Base-by-base conservation (phyloP, 2,888 invertebrate genomes). In the Boloria selene region DNA sequence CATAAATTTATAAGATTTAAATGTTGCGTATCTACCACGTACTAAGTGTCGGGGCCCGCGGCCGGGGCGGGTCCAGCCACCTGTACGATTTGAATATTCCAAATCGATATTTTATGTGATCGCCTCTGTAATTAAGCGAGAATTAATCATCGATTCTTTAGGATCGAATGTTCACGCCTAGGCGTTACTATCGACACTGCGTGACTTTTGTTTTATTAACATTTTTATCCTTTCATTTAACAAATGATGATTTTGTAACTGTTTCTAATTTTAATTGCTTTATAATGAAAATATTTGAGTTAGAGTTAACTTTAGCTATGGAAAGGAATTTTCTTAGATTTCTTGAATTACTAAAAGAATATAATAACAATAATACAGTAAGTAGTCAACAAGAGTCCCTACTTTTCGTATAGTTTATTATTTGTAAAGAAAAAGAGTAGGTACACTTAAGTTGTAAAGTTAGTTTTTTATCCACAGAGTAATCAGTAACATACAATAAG, bases 81-180 rank as follows among this genome's bases (percentile, higher is more conserved):
- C 90, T 90, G 89, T 87, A 83, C 82, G 72, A 80, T 85, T 86
- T 81, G 85, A 83, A 84, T 85, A 83, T 85, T 85, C 85, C 85
- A 85, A 88, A 87, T 83, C 90, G 85, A 90, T 91, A 91, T 87
- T 88, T 91, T 87, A 90, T 87, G 78, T 84, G 86, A 83, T 83
- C 84, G 79, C 77, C 80, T 80, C 80, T 89, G 88, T 90, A 90
- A 91, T 91, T 91, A 90, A 86, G 81, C 81, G 77, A 77, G 82
- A 86, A 84, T 85, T 84, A 82, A 84, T 83, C 81, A 81, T 79
- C 76, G 76, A 71, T 74, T 76, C 78, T 79, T 75, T 78, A 75
- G 77, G 75, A 74, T 73, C 75, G 73, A 77, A 70, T 77, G 81
- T 83, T 84, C 86, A 84, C 87, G 86, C 85, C 88, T 86, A 84